Conservation (phyloP, 1,140 invertebrate genomes). For the Yoshiicerus persimilis region DNA sequence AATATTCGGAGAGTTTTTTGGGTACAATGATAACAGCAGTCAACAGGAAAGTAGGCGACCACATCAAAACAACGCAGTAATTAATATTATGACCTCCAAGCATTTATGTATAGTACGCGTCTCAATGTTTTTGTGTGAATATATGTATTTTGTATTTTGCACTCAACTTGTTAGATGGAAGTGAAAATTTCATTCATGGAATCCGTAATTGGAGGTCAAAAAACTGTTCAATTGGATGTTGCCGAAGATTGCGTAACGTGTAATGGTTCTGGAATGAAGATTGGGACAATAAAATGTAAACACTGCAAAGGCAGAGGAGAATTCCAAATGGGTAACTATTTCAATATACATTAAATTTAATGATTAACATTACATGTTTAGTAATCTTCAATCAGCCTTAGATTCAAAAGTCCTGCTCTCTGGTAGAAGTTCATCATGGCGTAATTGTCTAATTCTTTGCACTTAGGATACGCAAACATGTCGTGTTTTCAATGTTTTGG, state of each 20-base stretch:
- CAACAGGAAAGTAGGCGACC: conserved; percentile 62
- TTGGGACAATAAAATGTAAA: conserved; percentile 91
- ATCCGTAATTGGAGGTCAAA: conserved; percentile 93
- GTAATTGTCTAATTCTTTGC: not conserved
- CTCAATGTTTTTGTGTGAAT: no score
- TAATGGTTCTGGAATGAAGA: conserved; percentile 87
- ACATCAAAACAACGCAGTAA: not conserved
- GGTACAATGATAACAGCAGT: conserved; percentile 52
- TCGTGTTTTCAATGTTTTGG: not conserved
- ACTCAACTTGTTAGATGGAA: conserved; percentile 78
- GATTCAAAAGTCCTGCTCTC: no score
- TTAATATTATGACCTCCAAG: no score
- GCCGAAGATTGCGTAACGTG: conserved; percentile 91
- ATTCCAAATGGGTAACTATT: conserved; percentile 69
- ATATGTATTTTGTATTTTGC: conserved; percentile 84
- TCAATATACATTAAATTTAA: no score
- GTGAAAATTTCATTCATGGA: conserved; percentile 91
- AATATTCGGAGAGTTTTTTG: conserved; percentile 79
- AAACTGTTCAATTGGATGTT: conserved; percentile 88
- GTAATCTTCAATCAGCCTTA: no score
- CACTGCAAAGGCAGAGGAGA: conserved; percentile 85
- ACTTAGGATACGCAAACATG: not conserved
- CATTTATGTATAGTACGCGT: no score
- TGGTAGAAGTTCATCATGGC: no score
- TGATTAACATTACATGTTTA: no score